Percentiles rank a stretch among this genome's conserved stretches.
These are phyloP conservation scores for Pseudochromis fuscus DNA, from an alignment of 2,797 vertebrate genomes.

Conservation along the genomic window DNA sequence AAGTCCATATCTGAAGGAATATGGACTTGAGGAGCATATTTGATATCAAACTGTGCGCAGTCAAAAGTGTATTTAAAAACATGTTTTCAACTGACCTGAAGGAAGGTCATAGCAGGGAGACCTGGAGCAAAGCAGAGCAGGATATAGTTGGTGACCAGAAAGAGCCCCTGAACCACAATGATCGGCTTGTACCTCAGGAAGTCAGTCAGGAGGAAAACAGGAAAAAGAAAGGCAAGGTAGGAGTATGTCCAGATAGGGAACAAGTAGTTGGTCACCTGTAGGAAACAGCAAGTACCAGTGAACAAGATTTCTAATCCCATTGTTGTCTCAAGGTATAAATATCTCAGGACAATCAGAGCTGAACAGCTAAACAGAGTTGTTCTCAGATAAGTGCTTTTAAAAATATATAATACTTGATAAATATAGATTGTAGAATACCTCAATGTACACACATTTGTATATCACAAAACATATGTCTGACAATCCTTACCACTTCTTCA, in stretches of 20 bases:
- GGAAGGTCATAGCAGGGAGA: conserved; percentile 76
- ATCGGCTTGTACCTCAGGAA: conserved; percentile 83
- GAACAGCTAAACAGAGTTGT: background rate
- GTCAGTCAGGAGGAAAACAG: conserved; percentile 84
- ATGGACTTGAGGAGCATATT: background rate
- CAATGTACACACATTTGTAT: background rate
- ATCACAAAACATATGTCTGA: conserved; percentile 1
- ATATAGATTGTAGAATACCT: background rate
- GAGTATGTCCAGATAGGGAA: conserved; percentile 87
- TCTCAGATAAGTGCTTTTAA: background rate
- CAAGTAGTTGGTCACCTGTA: conserved; percentile 83
- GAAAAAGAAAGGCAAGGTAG: conserved; percentile 82
- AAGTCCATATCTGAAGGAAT: background rate
- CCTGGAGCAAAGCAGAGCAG: conserved; percentile 80
- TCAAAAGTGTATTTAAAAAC: background rate
- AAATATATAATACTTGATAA: background rate
- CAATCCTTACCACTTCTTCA: conserved; percentile 79
- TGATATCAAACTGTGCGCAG: background rate
- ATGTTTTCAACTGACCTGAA: conserved; percentile 75
- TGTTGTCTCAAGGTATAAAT: background rate
- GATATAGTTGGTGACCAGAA: conserved; percentile 78
- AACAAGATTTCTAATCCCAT: background rate
- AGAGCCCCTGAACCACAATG: conserved; percentile 80
- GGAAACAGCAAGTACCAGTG: conserved; percentile 22
- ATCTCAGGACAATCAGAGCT: conserved; percentile 1